phyloP scores from a whole-genome alignment of 2,797 vertebrate species.

The Cheirogaleus major region DNA sequence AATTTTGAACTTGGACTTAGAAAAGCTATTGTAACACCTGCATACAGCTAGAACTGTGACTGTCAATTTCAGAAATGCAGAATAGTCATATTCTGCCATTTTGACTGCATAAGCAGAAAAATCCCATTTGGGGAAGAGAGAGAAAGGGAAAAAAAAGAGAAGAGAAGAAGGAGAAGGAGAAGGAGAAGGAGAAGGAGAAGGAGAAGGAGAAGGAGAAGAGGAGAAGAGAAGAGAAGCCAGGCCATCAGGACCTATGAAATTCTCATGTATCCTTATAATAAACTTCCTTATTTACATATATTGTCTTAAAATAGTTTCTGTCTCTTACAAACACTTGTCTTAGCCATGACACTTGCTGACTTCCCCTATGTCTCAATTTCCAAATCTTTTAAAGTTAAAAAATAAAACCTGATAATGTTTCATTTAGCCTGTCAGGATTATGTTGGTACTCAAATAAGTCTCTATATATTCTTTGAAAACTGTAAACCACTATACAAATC shows the following conservation, averaged over 20 bases:
- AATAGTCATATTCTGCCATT: background rate
- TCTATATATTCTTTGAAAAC: background rate
- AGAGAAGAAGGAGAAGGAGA: background rate
- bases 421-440: background rate
- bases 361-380: background rate
- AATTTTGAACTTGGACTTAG: background rate
- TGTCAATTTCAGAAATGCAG: background rate
- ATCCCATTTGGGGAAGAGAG: background rate
- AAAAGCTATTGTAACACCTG: background rate
- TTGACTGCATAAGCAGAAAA: background rate
- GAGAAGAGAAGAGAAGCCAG: background rate
- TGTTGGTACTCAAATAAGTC: background rate
- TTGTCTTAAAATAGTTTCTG: background rate
- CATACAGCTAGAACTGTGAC: background rate
- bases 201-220: background rate
- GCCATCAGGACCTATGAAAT: background rate
- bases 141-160: background rate
- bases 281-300: background rate
- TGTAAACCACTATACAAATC: background rate
- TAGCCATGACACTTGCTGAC: background rate
- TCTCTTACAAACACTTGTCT: background rate
- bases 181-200: fast-evolving
- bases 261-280: background rate
- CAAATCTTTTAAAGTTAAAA: constrained; percentile 42
- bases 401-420: background rate